These are phyloP conservation scores for Ptyas mucosa DNA, from an alignment of 2,113 vertebrate genomes.

Conservation along the genomic window DNA sequence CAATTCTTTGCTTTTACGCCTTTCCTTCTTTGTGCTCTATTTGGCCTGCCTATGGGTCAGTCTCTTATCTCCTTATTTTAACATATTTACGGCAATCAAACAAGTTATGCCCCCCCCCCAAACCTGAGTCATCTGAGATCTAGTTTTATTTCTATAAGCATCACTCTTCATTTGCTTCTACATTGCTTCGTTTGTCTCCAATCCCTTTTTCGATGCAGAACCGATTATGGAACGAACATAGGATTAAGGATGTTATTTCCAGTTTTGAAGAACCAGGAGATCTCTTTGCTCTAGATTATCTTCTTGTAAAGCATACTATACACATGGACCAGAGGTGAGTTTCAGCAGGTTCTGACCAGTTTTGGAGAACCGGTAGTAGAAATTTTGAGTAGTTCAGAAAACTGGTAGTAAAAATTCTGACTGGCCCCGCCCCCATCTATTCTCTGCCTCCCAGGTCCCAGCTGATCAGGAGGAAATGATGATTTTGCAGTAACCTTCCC, in stretches of 20 bases:
- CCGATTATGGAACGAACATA: not conserved
- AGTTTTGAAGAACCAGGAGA: not conserved
- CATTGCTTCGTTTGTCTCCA: slow-evolving; percentile 39
- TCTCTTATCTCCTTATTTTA: slow-evolving; percentile 13
- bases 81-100: slow-evolving; percentile 51
- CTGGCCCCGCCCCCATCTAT: no score
- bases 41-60: not conserved
- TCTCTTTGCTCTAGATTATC: slow-evolving; percentile 24
- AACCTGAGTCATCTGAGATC: slow-evolving; percentile 53
- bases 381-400: no score
- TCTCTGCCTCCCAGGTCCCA: no score
- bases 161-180: slow-evolving; percentile 47
- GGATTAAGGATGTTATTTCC: not conserved
- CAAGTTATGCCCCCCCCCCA: slow-evolving; percentile 43
- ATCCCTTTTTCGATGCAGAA: slow-evolving; percentile 1
- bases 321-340: not conserved
- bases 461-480: no score
- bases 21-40: not conserved
- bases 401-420: no score
- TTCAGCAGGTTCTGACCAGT: no score
- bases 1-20: not conserved
- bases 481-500: no score
- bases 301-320: slow-evolving; percentile 25
- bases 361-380: no score
- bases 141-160: slow-evolving; percentile 48